Conservation (phyloP, 2,113 vertebrate genomes). For the Corythoichthys haematopterus region DNA sequence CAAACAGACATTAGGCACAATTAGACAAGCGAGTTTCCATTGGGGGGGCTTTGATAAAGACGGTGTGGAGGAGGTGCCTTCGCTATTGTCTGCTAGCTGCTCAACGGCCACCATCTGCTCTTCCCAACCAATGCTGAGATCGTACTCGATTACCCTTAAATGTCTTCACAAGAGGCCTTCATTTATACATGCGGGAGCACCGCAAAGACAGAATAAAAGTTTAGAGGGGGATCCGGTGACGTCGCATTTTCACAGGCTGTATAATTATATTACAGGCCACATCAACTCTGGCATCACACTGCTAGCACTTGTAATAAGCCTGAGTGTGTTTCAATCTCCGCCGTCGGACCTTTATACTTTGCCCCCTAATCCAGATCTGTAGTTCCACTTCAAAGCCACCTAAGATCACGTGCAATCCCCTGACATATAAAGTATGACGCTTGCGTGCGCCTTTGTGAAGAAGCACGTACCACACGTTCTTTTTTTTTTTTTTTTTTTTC, state of each 20-base stretch:
- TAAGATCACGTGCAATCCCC: slow-evolving; percentile 44
- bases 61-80: slow-evolving; percentile 61
- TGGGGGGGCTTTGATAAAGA: slow-evolving; percentile 67
- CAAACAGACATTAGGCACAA: slow-evolving; percentile 60
- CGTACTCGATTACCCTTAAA: background rate
- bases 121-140: slow-evolving; percentile 21
- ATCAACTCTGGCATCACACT: slow-evolving; percentile 52
- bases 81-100: slow-evolving; percentile 72
- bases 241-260: slow-evolving; percentile 46
- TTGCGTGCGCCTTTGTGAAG: slow-evolving; percentile 13
- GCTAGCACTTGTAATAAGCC: slow-evolving; percentile 62
- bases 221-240: slow-evolving; percentile 45
- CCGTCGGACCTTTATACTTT: slow-evolving; percentile 80
- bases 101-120: slow-evolving; percentile 86
- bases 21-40: slow-evolving; percentile 43
- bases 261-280: slow-evolving; percentile 59
- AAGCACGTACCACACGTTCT: background rate
- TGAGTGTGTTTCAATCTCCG: slow-evolving; percentile 72
- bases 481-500: slow-evolving; percentile 1
- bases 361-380: slow-evolving; percentile 76
- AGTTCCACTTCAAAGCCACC: slow-evolving; percentile 65
- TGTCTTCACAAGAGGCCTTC: slow-evolving; percentile 18
- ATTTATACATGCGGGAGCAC: slow-evolving; percentile 10
- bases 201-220: slow-evolving; percentile 31
- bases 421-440: slow-evolving; percentile 34